These are phyloP conservation scores for Teleiodes luculella DNA, from an alignment of 2,888 invertebrate species.

Conservation along the genomic window DNA sequence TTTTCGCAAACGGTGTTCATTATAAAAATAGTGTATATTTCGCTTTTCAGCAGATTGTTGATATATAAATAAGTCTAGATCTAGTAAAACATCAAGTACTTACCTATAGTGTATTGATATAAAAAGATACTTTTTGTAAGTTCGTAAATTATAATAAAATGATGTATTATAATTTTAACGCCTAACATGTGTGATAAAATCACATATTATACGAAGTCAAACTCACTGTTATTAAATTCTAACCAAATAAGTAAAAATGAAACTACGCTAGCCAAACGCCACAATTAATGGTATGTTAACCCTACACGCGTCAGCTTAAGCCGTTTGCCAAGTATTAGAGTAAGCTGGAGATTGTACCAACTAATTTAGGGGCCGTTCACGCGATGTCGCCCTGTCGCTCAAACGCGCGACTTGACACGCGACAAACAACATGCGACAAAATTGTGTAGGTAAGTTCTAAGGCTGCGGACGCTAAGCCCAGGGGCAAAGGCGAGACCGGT, in stretches of 20 bases:
- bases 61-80: too few relatives aligned
- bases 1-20: too few relatives aligned
- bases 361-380: conserved; percentile 16
- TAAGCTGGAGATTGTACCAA: conserved; percentile 3
- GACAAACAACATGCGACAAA: conserved; percentile 11
- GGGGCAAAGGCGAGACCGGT: background rate
- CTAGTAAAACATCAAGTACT: too few relatives aligned
- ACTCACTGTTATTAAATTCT: too few relatives aligned
- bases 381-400: conserved; percentile 15
- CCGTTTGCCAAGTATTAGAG: background rate
- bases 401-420: conserved; percentile 10
- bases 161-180: too few relatives aligned
- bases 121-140: too few relatives aligned
- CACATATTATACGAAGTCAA: too few relatives aligned
- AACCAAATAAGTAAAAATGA: background rate
- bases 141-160: too few relatives aligned
- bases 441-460: conserved; percentile 4
- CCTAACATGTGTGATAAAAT: too few relatives aligned
- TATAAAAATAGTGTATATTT: too few relatives aligned
- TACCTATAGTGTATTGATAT: too few relatives aligned
- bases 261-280: background rate
- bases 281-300: conserved; percentile 7
- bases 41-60: too few relatives aligned
- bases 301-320: conserved; percentile 1
- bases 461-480: background rate